phyloP scores from a whole-genome alignment of 2,888 invertebrate species.

The Rotaria macrura region DNA sequence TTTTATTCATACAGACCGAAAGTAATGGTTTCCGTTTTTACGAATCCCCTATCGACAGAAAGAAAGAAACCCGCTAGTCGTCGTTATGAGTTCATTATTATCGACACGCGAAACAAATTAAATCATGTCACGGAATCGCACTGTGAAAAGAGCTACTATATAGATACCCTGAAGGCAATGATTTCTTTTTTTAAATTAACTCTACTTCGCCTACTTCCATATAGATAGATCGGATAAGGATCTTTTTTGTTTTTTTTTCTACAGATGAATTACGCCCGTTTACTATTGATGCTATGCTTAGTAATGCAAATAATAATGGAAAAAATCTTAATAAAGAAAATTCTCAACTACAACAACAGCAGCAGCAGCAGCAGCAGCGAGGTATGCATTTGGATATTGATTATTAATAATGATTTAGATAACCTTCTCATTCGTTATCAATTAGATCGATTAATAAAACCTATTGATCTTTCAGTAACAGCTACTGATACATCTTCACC shows the following conservation, averaged over 20 bases:
- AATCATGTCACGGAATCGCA: conserved; percentile 8
- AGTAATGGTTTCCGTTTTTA: conserved; percentile 8
- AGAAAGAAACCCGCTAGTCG: background rate
- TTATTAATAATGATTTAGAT: background rate
- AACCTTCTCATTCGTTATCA: background rate
- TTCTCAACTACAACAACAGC: background rate
- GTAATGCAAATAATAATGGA: background rate
- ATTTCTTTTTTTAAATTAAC: conserved; percentile 10
- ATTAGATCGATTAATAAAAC: conserved; percentile 12
- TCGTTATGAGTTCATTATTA: conserved; percentile 15
- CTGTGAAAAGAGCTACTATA: background rate
- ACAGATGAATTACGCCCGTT: background rate
- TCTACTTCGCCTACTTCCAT: background rate
- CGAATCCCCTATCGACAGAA: conserved; percentile 11
- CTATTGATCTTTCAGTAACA: background rate
- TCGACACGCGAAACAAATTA: conserved; percentile 15
- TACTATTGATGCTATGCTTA: background rate
- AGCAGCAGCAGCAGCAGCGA: background rate
- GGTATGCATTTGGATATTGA: background rate
- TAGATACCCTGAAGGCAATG: background rate
- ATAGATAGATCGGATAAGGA: background rate
- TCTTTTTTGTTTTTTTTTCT: background rate
- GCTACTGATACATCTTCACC: background rate
- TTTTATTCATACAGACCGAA: background rate
- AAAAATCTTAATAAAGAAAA: background rate